Percentiles rank a stretch among this genome's conserved stretches.
phyloP scores from a whole-genome alignment of 2,113 vertebrate genomes.

The Carettochelys insculpta region DNA sequence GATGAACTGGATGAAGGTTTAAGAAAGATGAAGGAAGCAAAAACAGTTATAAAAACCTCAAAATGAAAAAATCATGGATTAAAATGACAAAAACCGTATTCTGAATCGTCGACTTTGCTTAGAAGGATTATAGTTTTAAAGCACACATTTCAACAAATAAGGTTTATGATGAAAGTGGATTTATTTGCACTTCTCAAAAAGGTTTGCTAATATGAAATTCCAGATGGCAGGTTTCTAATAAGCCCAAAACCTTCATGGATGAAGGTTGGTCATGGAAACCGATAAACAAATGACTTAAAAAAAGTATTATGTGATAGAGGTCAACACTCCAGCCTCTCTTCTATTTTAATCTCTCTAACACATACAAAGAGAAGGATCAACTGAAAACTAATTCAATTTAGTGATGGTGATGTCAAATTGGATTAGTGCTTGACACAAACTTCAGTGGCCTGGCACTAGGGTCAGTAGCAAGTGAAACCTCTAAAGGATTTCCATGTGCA shows the following conservation, averaged over 20 bases:
- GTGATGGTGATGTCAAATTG: neutral
- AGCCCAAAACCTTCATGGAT: conserved; percentile 49
- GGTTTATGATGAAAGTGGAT: conserved; percentile 10
- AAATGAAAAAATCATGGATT: neutral
- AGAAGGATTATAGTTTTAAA: neutral
- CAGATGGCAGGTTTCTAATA: conserved; percentile 54
- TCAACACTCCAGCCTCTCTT: neutral
- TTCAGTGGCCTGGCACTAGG: neutral
- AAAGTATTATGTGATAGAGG: neutral
- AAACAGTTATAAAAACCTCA: neutral
- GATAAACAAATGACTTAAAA: conserved; percentile 48
- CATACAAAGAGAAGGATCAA: conserved; percentile 4
- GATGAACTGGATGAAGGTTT: neutral
- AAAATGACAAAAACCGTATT: neutral
- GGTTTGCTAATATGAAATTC: conserved; percentile 31
- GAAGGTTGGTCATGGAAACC: conserved; percentile 27
- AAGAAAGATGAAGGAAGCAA: neutral
- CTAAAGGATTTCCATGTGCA: neutral
- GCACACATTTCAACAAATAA: neutral
- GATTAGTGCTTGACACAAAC: neutral
- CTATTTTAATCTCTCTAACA: conserved; percentile 34
- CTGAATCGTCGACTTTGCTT: neutral
- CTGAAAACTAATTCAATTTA: conserved; percentile 41
- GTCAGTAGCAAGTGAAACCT: neutral
- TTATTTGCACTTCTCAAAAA: neutral